A percentile compares a stretch with the other conserved stretches of the same genome.
Conservation (phyloP, 2,888 invertebrate genomes). For the Villa cingulata region DNA sequence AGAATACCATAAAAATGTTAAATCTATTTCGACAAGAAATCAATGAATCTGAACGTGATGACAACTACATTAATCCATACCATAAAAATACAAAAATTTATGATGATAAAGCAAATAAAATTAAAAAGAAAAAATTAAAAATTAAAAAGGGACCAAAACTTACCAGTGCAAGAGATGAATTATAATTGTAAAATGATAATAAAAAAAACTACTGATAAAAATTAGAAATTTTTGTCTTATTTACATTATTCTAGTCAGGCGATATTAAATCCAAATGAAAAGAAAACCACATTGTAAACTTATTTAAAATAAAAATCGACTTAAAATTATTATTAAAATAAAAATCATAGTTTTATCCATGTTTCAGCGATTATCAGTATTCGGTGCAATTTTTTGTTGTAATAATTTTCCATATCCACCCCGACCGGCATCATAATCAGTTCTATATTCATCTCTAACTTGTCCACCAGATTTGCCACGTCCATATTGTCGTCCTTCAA, state of each 20-base stretch:
- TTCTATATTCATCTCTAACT: slow-evolving; percentile 95
- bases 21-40: slow-evolving; percentile 17
- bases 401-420: slow-evolving; percentile 96
- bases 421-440: slow-evolving; percentile 90
- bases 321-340: no score
- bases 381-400: slow-evolving; percentile 62
- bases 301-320: no score
- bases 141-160: slow-evolving; percentile 13
- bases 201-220: no score
- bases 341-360: no score
- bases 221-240: no score
- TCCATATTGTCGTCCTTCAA: slow-evolving; percentile 96
- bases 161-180: slow-evolving; percentile 10
- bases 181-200: slow-evolving; percentile 2
- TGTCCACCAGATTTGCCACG: slow-evolving; percentile 97
- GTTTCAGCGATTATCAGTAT: slow-evolving; percentile 38
- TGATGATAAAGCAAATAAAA: neutral
- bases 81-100: neutral
- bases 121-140: slow-evolving; percentile 6
- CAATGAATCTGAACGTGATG: slow-evolving; percentile 14
- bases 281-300: no score
- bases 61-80: slow-evolving; percentile 14
- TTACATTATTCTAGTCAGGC: no score
- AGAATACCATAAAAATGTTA: slow-evolving; percentile 15
- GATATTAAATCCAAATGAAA: no score